phyloP scores from a whole-genome alignment of 2,888 invertebrate species.

The Mechanitis messenoides region DNA sequence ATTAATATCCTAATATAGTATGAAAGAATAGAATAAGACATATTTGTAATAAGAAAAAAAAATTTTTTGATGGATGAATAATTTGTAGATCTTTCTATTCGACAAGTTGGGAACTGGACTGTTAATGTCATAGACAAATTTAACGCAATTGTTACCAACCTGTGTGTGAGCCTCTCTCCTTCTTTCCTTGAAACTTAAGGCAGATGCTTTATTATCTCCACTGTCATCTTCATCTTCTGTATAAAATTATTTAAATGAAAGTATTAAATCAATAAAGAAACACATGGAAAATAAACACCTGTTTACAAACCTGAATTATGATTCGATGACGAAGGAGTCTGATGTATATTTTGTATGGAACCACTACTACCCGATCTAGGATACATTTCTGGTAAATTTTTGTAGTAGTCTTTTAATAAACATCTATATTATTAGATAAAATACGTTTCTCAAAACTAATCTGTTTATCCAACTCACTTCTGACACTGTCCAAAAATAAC shows the following conservation, averaged over 20 bases:
- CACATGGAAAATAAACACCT: neutral
- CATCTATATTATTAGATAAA: conserved; percentile 14
- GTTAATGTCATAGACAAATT: neutral
- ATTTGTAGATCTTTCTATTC: neutral
- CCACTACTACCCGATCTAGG: conserved; percentile 86
- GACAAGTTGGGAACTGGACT: neutral
- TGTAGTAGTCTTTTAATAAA: conserved; percentile 1
- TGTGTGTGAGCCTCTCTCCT: conserved; percentile 95
- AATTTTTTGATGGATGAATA: too few relatives aligned
- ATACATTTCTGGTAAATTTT: conserved; percentile 60
- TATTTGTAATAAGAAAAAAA: too few relatives aligned
- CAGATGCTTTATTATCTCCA: conserved; percentile 75
- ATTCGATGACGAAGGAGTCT: conserved; percentile 86
- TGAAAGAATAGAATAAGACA: neutral
- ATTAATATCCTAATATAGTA: too few relatives aligned
- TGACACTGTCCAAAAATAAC: too few relatives aligned
- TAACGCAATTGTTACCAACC: conserved; percentile 38
- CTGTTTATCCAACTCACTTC: neutral
- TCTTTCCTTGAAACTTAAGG: conserved; percentile 93
- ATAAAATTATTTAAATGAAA: conserved; percentile 27
- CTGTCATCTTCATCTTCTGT: conserved; percentile 80
- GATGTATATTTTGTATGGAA: conserved; percentile 84
- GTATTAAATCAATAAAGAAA: conserved; percentile 1
- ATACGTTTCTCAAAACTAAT: neutral
- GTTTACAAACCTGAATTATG: conserved; percentile 82